phyloP scores from a whole-genome alignment of 2,888 invertebrate species.

The Polietes domitor region DNA sequence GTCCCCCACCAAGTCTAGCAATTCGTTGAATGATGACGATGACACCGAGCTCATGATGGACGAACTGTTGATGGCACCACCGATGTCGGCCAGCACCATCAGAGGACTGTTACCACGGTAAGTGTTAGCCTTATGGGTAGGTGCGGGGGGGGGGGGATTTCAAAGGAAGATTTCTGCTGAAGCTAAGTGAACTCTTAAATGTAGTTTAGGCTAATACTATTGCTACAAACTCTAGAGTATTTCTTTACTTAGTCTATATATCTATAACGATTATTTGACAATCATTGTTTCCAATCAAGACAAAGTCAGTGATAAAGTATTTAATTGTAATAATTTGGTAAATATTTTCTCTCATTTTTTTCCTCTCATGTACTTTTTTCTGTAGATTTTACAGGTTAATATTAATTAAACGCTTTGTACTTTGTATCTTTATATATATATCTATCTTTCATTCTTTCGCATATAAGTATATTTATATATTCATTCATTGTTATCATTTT shows the following conservation, averaged over 20 bases:
- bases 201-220: constrained; percentile 6
- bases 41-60: constrained; percentile 92
- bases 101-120: constrained; percentile 87
- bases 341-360: constrained; percentile 64
- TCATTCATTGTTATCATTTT: background rate
- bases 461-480: background rate
- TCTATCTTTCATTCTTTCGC: background rate
- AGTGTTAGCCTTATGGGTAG: too few relatives aligned
- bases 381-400: constrained; percentile 78
- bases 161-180: too few relatives aligned
- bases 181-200: background rate
- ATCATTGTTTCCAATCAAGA: too few relatives aligned
- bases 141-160: too few relatives aligned
- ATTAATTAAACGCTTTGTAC: constrained; percentile 53
- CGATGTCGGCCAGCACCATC: constrained; percentile 87
- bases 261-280: too few relatives aligned
- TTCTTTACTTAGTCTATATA: background rate
- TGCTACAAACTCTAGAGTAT: background rate
- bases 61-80: constrained; percentile 89
- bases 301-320: background rate
- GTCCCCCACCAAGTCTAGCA: constrained; percentile 85
- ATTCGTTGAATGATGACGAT: constrained; percentile 87
- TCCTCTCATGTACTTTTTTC: constrained; percentile 62
- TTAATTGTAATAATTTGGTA: constrained; percentile 53
- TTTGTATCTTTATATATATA: background rate